phyloP scores from a whole-genome alignment of 2,113 vertebrate genomes.

The Neodontobutis hainanensis region DNA sequence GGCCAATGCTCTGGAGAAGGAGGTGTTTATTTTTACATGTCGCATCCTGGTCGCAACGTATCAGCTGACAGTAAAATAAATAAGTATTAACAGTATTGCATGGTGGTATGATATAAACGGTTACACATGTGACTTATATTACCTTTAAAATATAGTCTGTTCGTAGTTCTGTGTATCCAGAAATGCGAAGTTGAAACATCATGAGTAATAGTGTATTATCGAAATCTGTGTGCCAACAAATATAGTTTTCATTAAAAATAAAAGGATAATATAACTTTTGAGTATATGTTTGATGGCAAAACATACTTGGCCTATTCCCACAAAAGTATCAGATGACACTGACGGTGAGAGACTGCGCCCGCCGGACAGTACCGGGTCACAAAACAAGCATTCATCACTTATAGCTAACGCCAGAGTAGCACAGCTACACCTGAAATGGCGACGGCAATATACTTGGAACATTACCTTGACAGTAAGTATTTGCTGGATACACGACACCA shows the following conservation, averaged over 20 bases:
- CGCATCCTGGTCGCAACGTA: constrained; percentile 28
- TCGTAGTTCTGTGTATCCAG: too few relatives aligned
- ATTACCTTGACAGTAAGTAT: constrained; percentile 95
- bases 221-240: too few relatives aligned
- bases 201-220: too few relatives aligned
- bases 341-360: not conserved
- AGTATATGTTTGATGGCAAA: too few relatives aligned
- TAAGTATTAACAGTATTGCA: not conserved
- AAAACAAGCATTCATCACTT: constrained; percentile 46
- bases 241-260: too few relatives aligned
- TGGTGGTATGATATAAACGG: too few relatives aligned
- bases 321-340: not conserved
- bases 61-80: constrained; percentile 64
- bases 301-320: too few relatives aligned
- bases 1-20: not conserved
- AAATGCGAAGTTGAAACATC: too few relatives aligned
- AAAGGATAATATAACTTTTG: too few relatives aligned
- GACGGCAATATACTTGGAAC: constrained; percentile 96
- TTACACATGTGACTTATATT: too few relatives aligned
- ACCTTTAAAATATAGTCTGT: too few relatives aligned
- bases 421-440: constrained; percentile 83
- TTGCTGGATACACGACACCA: fast-evolving
- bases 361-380: constrained; percentile 17
- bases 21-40: constrained; percentile 50
- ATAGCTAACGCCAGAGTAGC: constrained; percentile 44